These are phyloP conservation scores for Reticulitermes lucifugus DNA, from an alignment of 2,888 invertebrate species.

Conservation along the genomic window DNA sequence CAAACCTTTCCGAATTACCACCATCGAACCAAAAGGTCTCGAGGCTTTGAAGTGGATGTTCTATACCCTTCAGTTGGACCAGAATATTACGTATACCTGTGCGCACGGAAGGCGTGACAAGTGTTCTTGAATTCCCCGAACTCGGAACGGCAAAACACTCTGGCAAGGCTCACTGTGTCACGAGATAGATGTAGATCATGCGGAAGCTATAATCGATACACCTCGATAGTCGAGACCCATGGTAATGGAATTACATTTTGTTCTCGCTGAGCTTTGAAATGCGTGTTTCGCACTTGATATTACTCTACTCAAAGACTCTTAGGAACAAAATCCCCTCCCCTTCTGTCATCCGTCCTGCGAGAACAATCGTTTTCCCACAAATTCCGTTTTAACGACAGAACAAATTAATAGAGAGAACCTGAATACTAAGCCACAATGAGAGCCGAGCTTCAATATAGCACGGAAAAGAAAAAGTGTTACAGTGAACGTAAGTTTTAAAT, in stretches of 20 bases:
- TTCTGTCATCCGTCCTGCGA: neutral
- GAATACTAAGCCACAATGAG: neutral
- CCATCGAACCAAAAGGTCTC: too few species aligned
- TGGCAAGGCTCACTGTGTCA: neutral
- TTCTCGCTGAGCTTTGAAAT: neutral
- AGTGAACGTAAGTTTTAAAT: too few species aligned
- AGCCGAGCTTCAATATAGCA: neutral
- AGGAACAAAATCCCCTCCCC: neutral
- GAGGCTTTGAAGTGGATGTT: too few species aligned
- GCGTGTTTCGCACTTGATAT: neutral
- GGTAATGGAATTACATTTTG: conserved; percentile 15
- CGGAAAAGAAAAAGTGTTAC: neutral
- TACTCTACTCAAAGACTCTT: too few species aligned
- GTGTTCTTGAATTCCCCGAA: too few species aligned
- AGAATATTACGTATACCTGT: too few species aligned
- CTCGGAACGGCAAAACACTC: neutral
- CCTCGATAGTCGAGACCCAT: conserved; percentile 11
- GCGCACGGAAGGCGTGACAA: too few species aligned
- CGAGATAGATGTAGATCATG: neutral
- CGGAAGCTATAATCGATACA: conserved; percentile 27
- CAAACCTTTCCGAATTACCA: too few species aligned
- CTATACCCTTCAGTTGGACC: too few species aligned
- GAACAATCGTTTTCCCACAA: neutral
- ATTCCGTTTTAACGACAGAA: neutral
- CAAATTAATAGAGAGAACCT: neutral